phyloP scores from a whole-genome alignment of 2,797 vertebrate species.

The Sandelia bainsii region DNA sequence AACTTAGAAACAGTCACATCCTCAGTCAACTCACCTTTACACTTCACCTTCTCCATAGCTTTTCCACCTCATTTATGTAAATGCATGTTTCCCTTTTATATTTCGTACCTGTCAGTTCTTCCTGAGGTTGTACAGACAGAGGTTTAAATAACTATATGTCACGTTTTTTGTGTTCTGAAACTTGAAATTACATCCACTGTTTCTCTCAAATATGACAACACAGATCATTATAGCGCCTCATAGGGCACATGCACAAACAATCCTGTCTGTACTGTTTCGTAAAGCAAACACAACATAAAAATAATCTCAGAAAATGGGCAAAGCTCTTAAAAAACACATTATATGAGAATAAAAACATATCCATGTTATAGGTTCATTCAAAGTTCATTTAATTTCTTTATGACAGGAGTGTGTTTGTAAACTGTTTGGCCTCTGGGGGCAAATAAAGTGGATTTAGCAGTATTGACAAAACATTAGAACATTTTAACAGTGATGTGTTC shows the following conservation, averaged over 20 bases:
- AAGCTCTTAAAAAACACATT: constrained; percentile 29
- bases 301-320: constrained; percentile 27
- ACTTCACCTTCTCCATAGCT: constrained; percentile 45
- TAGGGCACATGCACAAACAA: background rate
- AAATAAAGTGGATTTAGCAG: constrained; percentile 78
- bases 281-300: constrained; percentile 26
- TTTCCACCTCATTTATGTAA: constrained; percentile 27
- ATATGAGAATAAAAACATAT: constrained; percentile 46
- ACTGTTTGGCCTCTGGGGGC: constrained; percentile 68
- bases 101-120: constrained; percentile 13
- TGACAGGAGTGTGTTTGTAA: constrained; percentile 66
- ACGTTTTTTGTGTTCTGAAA: constrained; percentile 24
- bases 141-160: background rate
- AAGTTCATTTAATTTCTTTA: constrained; percentile 73
- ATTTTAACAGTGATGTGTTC: constrained; percentile 62
- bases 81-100: constrained; percentile 20
- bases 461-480: constrained; percentile 77
- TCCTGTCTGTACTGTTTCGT: constrained; percentile 7
- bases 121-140: constrained; percentile 1
- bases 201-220: constrained; percentile 2
- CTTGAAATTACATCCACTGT: constrained; percentile 21
- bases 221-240: background rate
- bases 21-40: constrained; percentile 51
- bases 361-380: constrained; percentile 67
- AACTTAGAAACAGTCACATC: constrained; percentile 66